Conservation (phyloP, 2,797 vertebrate species). For the Hippopotamyrus pictus region DNA sequence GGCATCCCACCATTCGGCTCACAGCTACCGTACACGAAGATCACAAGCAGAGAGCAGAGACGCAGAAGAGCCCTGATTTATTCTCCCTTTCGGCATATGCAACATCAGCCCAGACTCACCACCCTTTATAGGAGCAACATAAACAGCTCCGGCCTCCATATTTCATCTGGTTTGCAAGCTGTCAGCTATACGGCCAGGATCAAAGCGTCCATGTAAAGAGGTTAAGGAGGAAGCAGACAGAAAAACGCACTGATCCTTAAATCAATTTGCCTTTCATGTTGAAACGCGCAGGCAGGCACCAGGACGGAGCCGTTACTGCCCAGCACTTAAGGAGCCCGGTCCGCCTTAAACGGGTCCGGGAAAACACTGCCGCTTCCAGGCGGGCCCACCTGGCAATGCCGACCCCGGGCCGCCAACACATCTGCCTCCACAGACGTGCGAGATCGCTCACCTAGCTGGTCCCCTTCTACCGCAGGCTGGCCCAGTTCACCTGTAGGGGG, state of each 20-base stretch:
- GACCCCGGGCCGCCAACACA: not conserved
- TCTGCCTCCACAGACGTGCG: not conserved
- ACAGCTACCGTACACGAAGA: not conserved
- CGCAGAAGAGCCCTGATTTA: not conserved
- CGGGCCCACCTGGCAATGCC: not conserved
- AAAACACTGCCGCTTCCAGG: not conserved
- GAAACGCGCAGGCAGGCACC: not conserved
- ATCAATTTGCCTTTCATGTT: not conserved
- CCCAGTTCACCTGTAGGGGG: conserved; percentile 41
- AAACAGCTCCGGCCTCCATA: not conserved
- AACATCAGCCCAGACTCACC: not conserved
- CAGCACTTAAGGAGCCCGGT: not conserved
- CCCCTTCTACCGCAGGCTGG: conserved; percentile 24
- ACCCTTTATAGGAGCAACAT: not conserved
- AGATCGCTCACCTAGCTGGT: conserved; percentile 13
- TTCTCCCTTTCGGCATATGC: not conserved
- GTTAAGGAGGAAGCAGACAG: not conserved
- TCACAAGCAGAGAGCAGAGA: not conserved
- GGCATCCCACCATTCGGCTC: not conserved
- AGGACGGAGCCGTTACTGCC: not conserved
- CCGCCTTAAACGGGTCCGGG: not conserved
- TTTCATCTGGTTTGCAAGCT: conserved; percentile 1
- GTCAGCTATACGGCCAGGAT: not conserved
- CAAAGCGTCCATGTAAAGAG: not conserved
- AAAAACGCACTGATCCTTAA: not conserved